Evolutionary conservation across 2,113 vertebrate species (phyloP).

Genomic region (Dipodomys spectabilis): DNA sequence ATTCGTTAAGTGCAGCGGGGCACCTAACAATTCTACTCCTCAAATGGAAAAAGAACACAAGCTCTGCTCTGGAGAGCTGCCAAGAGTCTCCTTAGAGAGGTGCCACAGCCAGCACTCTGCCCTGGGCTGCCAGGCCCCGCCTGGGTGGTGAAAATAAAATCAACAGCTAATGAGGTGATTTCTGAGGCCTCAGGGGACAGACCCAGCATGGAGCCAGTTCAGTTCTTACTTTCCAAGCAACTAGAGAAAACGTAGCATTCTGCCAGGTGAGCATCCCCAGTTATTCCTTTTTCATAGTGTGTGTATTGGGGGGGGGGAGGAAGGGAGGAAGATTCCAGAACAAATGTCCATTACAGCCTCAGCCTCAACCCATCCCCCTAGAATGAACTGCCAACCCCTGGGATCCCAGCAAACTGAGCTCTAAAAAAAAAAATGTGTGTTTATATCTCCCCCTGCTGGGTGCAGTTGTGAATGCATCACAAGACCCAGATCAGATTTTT

Average conservation of each 20-base stretch:
- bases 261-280: neutral
- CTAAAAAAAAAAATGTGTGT: neutral
- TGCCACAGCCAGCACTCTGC: conserved; percentile 81
- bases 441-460: conserved; percentile 63
- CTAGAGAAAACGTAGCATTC: neutral
- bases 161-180: conserved; percentile 84
- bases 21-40: conserved; percentile 78
- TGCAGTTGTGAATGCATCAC: neutral
- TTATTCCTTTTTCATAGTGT: neutral
- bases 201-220: neutral
- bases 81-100: conserved; percentile 85
- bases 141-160: conserved; percentile 86
- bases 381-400: neutral
- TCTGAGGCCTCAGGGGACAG: neutral
- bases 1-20: conserved; percentile 82
- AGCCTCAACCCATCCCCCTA: neutral
- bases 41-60: conserved; percentile 83
- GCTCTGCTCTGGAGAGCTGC: conserved; percentile 81
- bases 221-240: conserved; percentile 53
- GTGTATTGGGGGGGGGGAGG: neutral
- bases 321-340: neutral
- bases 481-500: neutral
- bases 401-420: accelerated
- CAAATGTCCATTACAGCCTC: neutral
- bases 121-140: conserved; percentile 84